These are phyloP conservation scores for Galago senegalensis DNA, from an alignment of 2,797 vertebrate species.

Conservation along the genomic window DNA sequence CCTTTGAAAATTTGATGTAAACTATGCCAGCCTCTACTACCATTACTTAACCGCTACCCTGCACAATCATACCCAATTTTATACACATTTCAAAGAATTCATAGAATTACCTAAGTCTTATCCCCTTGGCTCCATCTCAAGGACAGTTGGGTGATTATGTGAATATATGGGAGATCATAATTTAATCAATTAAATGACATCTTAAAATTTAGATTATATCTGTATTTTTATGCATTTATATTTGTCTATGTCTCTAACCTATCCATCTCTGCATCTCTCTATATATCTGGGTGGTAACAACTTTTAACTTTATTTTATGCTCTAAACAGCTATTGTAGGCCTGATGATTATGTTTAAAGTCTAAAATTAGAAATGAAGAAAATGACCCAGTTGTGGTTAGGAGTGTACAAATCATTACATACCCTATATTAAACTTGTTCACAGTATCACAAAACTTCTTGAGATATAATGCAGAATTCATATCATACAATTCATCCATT, in stretches of 20 bases:
- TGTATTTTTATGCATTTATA: not conserved
- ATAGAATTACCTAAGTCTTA: not conserved
- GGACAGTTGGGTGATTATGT: not conserved
- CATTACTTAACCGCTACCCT: accelerated
- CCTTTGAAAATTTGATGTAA: slow-evolving; percentile 19
- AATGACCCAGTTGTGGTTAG: not conserved
- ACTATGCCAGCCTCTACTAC: accelerated
- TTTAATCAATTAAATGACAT: not conserved
- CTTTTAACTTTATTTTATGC: slow-evolving; percentile 22
- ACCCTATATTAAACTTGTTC: slow-evolving; percentile 1
- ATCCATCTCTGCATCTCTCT: not conserved
- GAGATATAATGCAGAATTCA: not conserved
- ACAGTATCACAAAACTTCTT: not conserved
- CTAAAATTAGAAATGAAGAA: slow-evolving; percentile 15
- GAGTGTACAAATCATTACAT: not conserved
- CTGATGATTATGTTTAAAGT: slow-evolving; percentile 37
- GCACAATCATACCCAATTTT: not conserved
- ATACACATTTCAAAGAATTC: not conserved
- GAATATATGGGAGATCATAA: not conserved
- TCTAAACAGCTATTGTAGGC: not conserved
- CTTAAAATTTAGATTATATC: not conserved
- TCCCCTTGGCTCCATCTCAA: not conserved
- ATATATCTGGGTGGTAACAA: not conserved
- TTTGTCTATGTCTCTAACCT: not conserved
- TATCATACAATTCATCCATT: not conserved